Conservation (phyloP, 53 echinoderm and acorn worm genomes). For the Holothuria scabra region DNA sequence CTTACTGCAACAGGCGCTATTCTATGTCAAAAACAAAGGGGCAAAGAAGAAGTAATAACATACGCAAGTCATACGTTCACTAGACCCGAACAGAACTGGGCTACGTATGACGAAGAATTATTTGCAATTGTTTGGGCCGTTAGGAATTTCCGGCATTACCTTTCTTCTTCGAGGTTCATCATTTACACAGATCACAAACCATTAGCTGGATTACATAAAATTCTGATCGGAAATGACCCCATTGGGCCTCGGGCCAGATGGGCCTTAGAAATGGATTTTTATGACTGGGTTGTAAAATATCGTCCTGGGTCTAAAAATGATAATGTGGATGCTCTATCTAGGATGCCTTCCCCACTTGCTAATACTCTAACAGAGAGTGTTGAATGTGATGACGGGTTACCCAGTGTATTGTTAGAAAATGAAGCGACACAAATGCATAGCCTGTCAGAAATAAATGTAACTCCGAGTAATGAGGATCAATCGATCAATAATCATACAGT, state of each 20-base stretch:
- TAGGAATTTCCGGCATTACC: conserved; percentile 54
- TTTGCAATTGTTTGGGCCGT: conserved; percentile 66
- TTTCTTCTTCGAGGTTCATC: conserved; percentile 30
- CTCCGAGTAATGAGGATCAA: too few relatives aligned
- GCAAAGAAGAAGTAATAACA: conserved; percentile 53
- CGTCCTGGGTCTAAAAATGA: conserved; percentile 59
- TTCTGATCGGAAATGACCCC: conserved; percentile 63
- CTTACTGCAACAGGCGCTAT: conserved; percentile 54
- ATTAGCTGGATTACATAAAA: conserved; percentile 55
- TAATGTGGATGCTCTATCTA: conserved; percentile 75
- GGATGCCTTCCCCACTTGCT: conserved; percentile 25
- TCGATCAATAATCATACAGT: too few relatives aligned
- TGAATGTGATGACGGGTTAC: too few relatives aligned
- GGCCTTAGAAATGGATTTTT: conserved; percentile 77
- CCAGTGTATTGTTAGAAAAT: too few relatives aligned
- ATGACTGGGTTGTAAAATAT: conserved; percentile 67
- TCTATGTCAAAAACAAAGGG: conserved; percentile 33
- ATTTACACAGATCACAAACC: conserved; percentile 85
- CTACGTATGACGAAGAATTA: conserved; percentile 50
- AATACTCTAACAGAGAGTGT: too few relatives aligned
- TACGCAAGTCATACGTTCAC: conserved; percentile 56
- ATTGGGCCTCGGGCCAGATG: conserved; percentile 62
- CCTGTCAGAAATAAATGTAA: too few relatives aligned
- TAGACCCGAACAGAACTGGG: conserved; percentile 42
- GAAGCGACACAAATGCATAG: too few relatives aligned